Base-by-base conservation (phyloP, 1,140 invertebrate species). In the Drosophila cardini region DNA sequence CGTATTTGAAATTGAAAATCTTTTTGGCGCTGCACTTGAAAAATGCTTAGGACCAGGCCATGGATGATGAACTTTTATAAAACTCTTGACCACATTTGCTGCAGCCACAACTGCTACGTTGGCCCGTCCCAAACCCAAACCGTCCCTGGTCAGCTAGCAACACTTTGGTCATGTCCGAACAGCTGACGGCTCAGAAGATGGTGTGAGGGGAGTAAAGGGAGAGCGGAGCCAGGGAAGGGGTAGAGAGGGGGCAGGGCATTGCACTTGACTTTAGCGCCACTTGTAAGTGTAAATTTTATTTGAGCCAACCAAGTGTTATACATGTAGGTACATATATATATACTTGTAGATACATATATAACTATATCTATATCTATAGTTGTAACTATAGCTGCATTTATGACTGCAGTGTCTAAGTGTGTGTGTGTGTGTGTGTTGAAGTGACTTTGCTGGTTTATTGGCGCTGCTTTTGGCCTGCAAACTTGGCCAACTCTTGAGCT, bases 261-360 rank as follows among this genome's bases (percentile, higher is more conserved):
- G 65, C 79, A 76, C 83, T 86, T 77, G 83, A 87, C 83, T 86
- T 86, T 87, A 86, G 83, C 83, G 83, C 83, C 83, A 86, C 83
- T 87, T 87, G 83, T 79, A 87, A 86, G 83, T 86, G 83, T 86
- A 86, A 82, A 87, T 86, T 86, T 86, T 86, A 86, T 86, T 86
- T 87, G 76, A 86, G 76, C 79, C 79, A 87, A 53, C 68, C 62
- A 55, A 84, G 76, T 84, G 55, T 70, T 75, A 65, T 58, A 55
- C 58, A 60, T 69, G 42, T 64, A 60, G 42, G 61, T 45, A 64
- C 60, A 73, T 45, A 78, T 42, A 67, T 62, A 57, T 58, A 70
- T 30, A 45, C 26, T 56, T 68, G 50, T 18, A 50, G 53, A 61
- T 42, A 52, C 48, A 63, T 42, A 40, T 63, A 15, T 8, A 42